Base-by-base conservation (phyloP, 92 coral and sea anemone genomes). In the Heliopora coerulea region DNA sequence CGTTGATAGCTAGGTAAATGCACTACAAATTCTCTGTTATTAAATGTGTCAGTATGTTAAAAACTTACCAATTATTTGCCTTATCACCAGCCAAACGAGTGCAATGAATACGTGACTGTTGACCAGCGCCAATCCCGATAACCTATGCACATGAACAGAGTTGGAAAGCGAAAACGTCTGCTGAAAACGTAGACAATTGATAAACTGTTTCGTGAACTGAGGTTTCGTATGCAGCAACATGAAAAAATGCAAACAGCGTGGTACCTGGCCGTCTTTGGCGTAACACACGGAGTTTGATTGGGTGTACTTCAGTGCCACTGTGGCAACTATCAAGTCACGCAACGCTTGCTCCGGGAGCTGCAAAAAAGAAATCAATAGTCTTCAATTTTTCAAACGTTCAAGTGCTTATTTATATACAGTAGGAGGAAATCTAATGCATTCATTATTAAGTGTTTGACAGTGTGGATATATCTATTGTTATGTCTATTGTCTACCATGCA, bases 91-190 rank as follows among this genome's bases (percentile, higher is more conserved):
- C 97, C 73, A 91, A 82, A 66, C 97, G 86, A 54, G 96, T 91
- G 56, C 97, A 91, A 73, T 91, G 97, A 49, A 91, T 91, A 59
- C 97, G 89, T 32, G 97, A 91, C 77, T 91, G 97, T 74, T 91
- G 97, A n/a, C 97, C 97, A 9, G 97, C 97, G 28, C 97, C 97
- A 49, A 92, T 92, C 49, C 97, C 97, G 49, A 92, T 86, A 29
- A 92, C 97, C 97, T 92, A 34, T 4, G 13, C 25, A 61, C 6
- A 37, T 4, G 17, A 24, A 2, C 5, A 60, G 8, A 60, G 27
- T 7, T 15, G 17, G 5, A 18, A 60, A 18, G 66, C 14, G 35
- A 25, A 27, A 0, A 8, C 17, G 14, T 46, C n/a, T 46, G 12
- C 17, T 8, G 52, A 6, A 46, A 46, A 6, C 7, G n/a, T 6